Conservation (phyloP, 2,888 invertebrate genomes). For the Tipula vernalis region DNA sequence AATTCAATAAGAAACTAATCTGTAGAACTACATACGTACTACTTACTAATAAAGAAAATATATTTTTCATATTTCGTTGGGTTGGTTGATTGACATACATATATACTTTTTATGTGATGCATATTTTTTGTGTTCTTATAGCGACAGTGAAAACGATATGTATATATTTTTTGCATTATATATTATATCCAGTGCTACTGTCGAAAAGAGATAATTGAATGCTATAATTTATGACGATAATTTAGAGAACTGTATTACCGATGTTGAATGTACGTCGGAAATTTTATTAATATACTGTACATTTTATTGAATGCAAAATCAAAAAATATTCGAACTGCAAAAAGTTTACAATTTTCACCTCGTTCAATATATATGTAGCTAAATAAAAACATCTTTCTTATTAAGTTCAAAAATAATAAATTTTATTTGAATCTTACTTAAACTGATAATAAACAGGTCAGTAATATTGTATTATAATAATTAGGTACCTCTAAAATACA, state of each 20-base stretch:
- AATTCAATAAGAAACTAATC: not conserved
- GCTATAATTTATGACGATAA: not conserved
- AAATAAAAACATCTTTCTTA: too few relatives aligned
- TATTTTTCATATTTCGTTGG: not conserved
- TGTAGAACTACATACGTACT: not conserved
- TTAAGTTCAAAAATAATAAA: not conserved
- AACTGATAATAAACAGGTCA: not conserved
- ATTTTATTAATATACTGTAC: not conserved
- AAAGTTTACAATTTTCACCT: too few relatives aligned
- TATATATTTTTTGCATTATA: too few relatives aligned
- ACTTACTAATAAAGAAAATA: too few relatives aligned
- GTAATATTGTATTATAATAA: not conserved
- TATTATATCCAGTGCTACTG: not conserved
- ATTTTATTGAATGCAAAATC: not conserved
- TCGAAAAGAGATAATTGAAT: not conserved
- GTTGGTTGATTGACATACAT: not conserved
- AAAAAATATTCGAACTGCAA: not conserved
- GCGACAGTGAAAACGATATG: not conserved
- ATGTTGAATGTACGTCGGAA: not conserved
- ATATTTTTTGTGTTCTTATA: not conserved
- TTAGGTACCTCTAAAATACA: not conserved
- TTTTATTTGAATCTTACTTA: not conserved
- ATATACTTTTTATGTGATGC: not conserved
- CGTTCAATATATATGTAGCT: too few relatives aligned
- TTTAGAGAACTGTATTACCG: not conserved